Base-by-base conservation (phyloP, 53 echinoderm and acorn worm genomes). In the Hippasteria phrygiana region DNA sequence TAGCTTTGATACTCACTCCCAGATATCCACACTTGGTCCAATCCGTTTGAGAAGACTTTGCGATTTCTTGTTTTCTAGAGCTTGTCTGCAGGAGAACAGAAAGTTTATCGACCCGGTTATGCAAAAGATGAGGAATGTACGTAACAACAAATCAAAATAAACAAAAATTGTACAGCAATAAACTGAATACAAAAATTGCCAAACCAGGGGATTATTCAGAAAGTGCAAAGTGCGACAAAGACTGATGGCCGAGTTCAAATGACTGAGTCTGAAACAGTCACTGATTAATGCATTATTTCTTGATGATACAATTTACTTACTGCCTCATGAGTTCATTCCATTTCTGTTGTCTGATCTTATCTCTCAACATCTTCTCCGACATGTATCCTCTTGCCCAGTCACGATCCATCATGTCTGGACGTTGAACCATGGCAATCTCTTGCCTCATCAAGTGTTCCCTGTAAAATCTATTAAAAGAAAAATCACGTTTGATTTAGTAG, bases 1-100 rank as follows among this genome's bases (percentile, higher is more conserved):
- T n/a, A n/a, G 0, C 41, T 72, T 40, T 48, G 1, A 55, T 63
- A 95, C 95, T 93, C 87, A 97, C 97, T 92, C 97, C 95, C 95
- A 95, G 32, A 97, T 95, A 62, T 97, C 97, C 5, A 97, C 90
- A 80, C 91, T 95, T 63, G 97, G 93, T 65, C 95, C 97, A 75
- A 97, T 97, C 47, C 95, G 82, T 40, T 95, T 95, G 5, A 97
- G 85, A n/a, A 88, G 77, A 18, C 43, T 70, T 43, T 74, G 47
- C 5, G 93, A 92, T 26, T 90, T 93, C 62, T 69, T 90, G 62
- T 95, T 93, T 46, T 91, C 91, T 33, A 93, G 62, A 16, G 91
- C 93, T 93, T 95, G 95, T 75, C 95, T 95, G 88, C 0, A 62
- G 53, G 66, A 18, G 78, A 82, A 35, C 12, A 45, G 41, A 43